These are phyloP conservation scores for Rhyacophila brunnea DNA, from an alignment of 1,140 invertebrate genomes.

Conservation along the genomic window DNA sequence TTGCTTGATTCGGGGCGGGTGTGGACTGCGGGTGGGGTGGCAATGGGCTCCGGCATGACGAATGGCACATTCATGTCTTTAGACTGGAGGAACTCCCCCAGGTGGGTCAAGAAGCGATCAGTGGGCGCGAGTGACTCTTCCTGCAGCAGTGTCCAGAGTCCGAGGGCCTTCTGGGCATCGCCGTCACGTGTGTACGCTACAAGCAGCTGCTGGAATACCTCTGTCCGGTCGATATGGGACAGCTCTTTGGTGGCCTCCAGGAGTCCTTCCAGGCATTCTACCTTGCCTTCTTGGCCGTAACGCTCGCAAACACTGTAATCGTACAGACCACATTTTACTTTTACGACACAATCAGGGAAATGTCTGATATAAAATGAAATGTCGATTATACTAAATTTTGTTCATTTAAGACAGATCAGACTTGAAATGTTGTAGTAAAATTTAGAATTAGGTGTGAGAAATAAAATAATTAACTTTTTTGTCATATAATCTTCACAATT, in stretches of 20 bases:
- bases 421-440: too few species aligned
- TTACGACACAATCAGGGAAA: too few species aligned
- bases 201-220: conserved; percentile 72
- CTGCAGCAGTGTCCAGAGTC: conserved; percentile 77
- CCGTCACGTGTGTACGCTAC: conserved; percentile 66
- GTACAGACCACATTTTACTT: background rate
- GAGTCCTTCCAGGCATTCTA: conserved; percentile 69
- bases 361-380: too few species aligned
- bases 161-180: conserved; percentile 69
- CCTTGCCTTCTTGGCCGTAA: conserved; percentile 60
- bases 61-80: conserved; percentile 70
- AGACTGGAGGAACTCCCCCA: conserved; percentile 65
- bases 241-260: conserved; percentile 73
- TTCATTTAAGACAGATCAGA: too few species aligned
- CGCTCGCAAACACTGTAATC: conserved; percentile 52
- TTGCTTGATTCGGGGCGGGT: background rate
- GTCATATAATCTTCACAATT: too few species aligned
- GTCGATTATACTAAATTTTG: too few species aligned
- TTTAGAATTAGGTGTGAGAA: too few species aligned
- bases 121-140: conserved; percentile 74
- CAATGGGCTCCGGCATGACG: conserved; percentile 49
- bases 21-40: too few species aligned
- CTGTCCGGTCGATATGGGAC: conserved; percentile 69
- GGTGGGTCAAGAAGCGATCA: conserved; percentile 62
- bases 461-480: too few species aligned